Evolutionary conservation across 2,888 invertebrate genomes (phyloP).

Genomic region (Eupsilia transversa): DNA sequence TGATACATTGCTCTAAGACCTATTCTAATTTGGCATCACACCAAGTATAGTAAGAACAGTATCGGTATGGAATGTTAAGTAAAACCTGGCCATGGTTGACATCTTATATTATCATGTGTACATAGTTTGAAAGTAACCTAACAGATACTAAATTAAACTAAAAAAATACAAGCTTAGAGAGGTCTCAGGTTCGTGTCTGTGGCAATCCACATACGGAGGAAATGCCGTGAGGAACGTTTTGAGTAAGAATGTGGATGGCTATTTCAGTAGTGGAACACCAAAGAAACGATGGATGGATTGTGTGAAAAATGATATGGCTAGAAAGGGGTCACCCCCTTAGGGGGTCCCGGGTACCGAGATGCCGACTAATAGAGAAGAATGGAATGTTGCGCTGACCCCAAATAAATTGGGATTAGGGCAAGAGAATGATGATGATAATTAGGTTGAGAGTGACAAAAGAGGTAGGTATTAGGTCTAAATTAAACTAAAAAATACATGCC

Average conservation of each 20-base stretch:
- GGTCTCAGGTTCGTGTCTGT: background rate
- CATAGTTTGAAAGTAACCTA: background rate
- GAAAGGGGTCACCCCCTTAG: no score
- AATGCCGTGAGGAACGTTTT: background rate
- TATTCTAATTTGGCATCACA: constrained; percentile 57
- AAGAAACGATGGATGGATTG: background rate
- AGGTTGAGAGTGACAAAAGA: no score
- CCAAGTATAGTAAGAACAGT: constrained; percentile 37
- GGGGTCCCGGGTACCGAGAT: no score
- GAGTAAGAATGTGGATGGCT: background rate
- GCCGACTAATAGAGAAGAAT: background rate
- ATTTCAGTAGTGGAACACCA: background rate
- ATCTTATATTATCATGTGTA: constrained; percentile 9
- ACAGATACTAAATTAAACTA: background rate
- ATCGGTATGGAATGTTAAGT: constrained; percentile 51
- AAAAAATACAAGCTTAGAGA: background rate
- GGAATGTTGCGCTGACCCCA: background rate
- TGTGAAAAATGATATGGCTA: background rate
- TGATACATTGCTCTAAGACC: constrained; percentile 23
- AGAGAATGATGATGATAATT: no score
- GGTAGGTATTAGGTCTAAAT: no score
- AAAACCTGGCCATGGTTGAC: constrained; percentile 45
- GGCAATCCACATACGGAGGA: no score
- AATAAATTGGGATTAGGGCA: no score
- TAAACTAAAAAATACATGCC: no score